Base-by-base conservation (phyloP, 2,888 invertebrate genomes). In the Acrobasis consociella region DNA sequence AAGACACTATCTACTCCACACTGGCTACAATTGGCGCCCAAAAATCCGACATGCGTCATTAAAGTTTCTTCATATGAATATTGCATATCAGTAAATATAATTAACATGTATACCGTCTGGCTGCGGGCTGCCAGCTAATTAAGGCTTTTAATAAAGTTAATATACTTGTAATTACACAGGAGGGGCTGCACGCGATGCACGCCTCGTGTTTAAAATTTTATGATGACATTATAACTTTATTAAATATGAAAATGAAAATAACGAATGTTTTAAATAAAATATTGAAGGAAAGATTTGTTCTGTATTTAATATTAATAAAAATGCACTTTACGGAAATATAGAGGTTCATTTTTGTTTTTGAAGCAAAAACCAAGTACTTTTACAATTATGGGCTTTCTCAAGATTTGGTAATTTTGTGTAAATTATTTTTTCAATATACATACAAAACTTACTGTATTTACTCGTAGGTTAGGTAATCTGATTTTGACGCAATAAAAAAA, bases 71-170 rank as follows among this genome's bases (percentile, higher is more conserved):
- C 53, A 13, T 37, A 53, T 38, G 37, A 53, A 53, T 8, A 13
- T 38, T 9, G 15, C 53, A 13, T 37, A 37, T 53, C 53, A 38
- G 7, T 53, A 9, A 53, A 53, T 53, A 53, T 10, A 53, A 46
- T 60, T 51, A 42, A 16, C 52, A 60, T 50, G 51, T 17, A 52
- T 16, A 51, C 51, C 16, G 50, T 39, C 56, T 51, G 46, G 50
- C 56, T 49, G 37, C 62, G 49, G 39, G 39, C 60, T 51, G 58
- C 52, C 58, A 51, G 49, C 62, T 69, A 69, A 70, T 72, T 69
- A 71, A 60, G 38, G 62, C 66, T 60, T 67, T 68, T 72, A 73
- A 69, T 69, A 70, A 69, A 67, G 65, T 70, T 71, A 67, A 68
- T 68, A 66, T 63, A 67, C 63, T 67, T 62, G 64, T 68, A 69